Percentiles rank a stretch among this genome's conserved stretches.
Evolutionary conservation across 23 tunicate genomes (phyloP).

Genomic region (Styela clava): DNA sequence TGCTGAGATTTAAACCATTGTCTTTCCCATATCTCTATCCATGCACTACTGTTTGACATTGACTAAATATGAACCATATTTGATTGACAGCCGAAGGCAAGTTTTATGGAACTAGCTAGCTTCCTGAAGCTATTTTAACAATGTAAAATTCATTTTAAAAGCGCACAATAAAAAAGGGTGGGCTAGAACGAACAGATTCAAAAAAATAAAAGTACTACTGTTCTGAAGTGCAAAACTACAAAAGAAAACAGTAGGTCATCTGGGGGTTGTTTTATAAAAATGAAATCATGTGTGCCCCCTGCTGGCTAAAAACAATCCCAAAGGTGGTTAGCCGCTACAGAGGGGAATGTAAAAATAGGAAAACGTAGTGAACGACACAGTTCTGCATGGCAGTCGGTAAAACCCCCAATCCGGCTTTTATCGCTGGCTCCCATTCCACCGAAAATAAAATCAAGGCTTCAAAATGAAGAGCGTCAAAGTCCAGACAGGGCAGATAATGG

Average conservation of each 20-base stretch:
- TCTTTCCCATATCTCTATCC: too few species aligned
- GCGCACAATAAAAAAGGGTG: slow-evolving; percentile 21
- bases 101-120: neutral
- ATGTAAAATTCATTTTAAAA: slow-evolving; percentile 13
- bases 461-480: too few species aligned
- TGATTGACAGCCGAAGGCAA: too few species aligned
- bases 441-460: too few species aligned
- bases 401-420: too few species aligned
- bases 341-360: neutral
- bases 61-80: too few species aligned
- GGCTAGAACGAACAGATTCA: neutral
- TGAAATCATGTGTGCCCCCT: neutral
- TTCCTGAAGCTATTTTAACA: neutral
- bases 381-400: neutral
- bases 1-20: too few species aligned
- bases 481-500: neutral
- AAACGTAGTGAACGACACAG: neutral
- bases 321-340: neutral
- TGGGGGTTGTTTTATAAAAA: neutral
- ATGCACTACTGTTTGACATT: too few species aligned
- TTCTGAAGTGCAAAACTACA: slow-evolving; percentile 24
- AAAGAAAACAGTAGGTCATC: neutral
- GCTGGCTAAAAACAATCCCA: neutral
- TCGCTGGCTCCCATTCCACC: too few species aligned
- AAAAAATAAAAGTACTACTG: slow-evolving; percentile 23